A percentile compares a stretch with the other conserved stretches of the same genome.
These are phyloP conservation scores for Drosophila pseudotakahashii DNA, from an alignment of 2,888 invertebrate genomes.

Conservation along the genomic window DNA sequence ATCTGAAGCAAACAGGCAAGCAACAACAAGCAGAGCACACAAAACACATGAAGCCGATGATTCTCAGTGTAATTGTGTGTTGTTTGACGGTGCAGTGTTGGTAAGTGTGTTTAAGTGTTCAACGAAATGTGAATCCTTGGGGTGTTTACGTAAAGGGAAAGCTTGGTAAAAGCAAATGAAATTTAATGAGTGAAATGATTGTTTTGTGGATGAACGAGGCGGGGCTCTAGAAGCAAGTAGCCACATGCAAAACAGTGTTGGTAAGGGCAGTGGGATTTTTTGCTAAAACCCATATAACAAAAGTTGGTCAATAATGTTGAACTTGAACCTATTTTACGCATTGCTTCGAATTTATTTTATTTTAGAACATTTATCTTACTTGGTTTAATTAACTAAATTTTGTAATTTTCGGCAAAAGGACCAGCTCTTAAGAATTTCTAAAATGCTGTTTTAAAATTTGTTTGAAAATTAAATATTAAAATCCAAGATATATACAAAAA, in stretches of 20 bases:
- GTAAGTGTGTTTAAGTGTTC: slow-evolving; percentile 4
- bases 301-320: neutral
- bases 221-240: slow-evolving; percentile 11
- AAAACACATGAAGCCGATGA: slow-evolving; percentile 47
- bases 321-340: neutral
- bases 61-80: slow-evolving; percentile 18
- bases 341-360: neutral
- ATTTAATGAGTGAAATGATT: slow-evolving; percentile 44
- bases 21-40: slow-evolving; percentile 77
- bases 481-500: no score
- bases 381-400: no score
- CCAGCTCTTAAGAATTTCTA: no score
- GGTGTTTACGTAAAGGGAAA: neutral
- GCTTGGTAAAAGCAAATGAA: slow-evolving; percentile 27
- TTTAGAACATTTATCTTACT: no score
- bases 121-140: slow-evolving; percentile 3
- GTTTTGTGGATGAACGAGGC: neutral
- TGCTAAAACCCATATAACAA: neutral
- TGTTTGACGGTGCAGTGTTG: slow-evolving; percentile 21
- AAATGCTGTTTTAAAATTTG: no score
- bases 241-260: slow-evolving; percentile 27
- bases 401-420: no score
- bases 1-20: slow-evolving; percentile 81
- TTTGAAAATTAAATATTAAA: no score
- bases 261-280: neutral